phyloP scores from a whole-genome alignment of 2,113 vertebrate genomes.

The Pollachius pollachius region DNA sequence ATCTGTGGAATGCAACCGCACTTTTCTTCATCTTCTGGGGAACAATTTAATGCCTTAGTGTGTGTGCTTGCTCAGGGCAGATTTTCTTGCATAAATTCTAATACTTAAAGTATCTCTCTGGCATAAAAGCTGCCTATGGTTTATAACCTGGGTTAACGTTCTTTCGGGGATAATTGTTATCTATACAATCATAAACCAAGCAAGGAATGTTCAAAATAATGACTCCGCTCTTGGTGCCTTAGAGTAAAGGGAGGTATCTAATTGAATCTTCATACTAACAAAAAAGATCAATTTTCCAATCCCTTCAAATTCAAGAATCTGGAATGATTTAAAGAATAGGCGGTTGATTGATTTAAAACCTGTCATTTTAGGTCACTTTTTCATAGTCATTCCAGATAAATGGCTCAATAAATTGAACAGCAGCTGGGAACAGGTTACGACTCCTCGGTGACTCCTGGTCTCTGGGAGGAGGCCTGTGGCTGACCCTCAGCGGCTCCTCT shows the following conservation, averaged over 20 bases:
- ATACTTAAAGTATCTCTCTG: too few species aligned
- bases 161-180: not conserved
- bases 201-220: not conserved
- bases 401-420: constrained; percentile 5
- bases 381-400: too few species aligned
- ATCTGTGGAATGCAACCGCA: constrained; percentile 18
- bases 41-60: constrained; percentile 15
- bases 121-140: too few species aligned
- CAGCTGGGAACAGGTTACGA: constrained; percentile 18
- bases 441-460: constrained; percentile 19
- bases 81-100: too few species aligned
- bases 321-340: constrained; percentile 8
- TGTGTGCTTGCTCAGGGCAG: not conserved
- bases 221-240: not conserved
- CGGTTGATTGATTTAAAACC: constrained; percentile 22
- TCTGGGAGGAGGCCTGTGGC: not conserved
- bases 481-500: not conserved
- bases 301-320: constrained; percentile 6
- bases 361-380: constrained; percentile 3
- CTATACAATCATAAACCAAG: not conserved
- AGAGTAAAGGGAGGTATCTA: constrained; percentile 13
- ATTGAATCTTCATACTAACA: constrained; percentile 3
- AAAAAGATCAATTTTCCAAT: not conserved
- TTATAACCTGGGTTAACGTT: too few species aligned
- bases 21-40: constrained; percentile 11